A percentile compares a stretch with the other conserved stretches of the same genome.
Evolutionary conservation across 1,140 invertebrate genomes (phyloP).

Genomic region (Orius insidiosus): DNA sequence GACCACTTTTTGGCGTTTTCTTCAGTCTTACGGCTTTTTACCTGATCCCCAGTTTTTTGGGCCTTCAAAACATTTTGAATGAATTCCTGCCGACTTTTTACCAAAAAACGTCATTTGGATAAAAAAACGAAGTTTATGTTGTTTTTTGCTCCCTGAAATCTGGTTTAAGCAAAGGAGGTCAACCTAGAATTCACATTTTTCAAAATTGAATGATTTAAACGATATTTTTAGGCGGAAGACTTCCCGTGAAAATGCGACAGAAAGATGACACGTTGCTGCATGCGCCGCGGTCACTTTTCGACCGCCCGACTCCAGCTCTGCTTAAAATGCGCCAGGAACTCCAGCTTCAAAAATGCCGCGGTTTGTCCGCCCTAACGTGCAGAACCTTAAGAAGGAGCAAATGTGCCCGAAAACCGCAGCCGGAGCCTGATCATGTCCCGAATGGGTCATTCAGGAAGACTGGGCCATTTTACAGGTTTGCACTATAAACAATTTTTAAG

Average conservation of each 20-base stretch:
- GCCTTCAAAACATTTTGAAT: no score
- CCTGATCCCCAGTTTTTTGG: no score
- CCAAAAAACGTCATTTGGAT: no score
- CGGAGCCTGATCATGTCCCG: constrained; percentile 46
- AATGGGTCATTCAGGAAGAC: constrained; percentile 84
- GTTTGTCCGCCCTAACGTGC: constrained; percentile 39
- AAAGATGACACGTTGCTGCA: constrained; percentile 53
- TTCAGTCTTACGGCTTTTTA: no score
- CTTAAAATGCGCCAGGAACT: constrained; percentile 60
- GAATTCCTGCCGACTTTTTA: no score
- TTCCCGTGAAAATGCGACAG: constrained; percentile 30
- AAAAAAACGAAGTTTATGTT: no score
- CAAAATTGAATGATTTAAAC: constrained; percentile 1
- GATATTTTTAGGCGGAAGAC: constrained; percentile 18
- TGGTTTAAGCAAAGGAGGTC: no score
- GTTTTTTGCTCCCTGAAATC: no score
- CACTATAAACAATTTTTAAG: neutral
- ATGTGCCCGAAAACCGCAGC: constrained; percentile 33
- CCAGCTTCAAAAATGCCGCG: constrained; percentile 53
- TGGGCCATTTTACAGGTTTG: constrained; percentile 53
- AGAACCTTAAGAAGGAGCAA: constrained; percentile 34
- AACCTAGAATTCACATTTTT: neutral
- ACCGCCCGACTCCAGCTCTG: constrained; percentile 59
- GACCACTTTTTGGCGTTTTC: no score
- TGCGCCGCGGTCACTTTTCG: constrained; percentile 72